Evolutionary conservation across 2,113 vertebrate species (phyloP).

Genomic region (Chascanopsetta lugubris): DNA sequence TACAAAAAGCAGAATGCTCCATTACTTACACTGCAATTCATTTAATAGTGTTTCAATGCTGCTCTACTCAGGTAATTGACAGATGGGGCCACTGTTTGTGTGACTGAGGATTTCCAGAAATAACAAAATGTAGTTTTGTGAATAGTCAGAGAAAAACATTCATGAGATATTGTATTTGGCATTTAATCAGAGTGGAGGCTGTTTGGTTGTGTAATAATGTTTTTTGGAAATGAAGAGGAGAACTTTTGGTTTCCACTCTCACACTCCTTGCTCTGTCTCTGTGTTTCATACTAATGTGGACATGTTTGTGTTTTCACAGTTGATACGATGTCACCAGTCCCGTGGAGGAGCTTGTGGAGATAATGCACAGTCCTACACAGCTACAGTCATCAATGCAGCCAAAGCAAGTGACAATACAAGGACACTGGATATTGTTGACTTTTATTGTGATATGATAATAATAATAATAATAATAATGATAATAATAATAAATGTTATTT

Average conservation of each 20-base stretch:
- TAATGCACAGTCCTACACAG: conserved; percentile 97
- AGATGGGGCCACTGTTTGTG: conserved; percentile 69
- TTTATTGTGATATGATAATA: neutral
- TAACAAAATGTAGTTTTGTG: conserved; percentile 42
- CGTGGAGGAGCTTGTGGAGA: conserved; percentile 97
- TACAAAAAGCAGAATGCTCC: conserved; percentile 53
- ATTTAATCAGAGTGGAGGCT: conserved; percentile 48
- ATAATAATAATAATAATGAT: too few species aligned
- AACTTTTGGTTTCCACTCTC: conserved; percentile 10
- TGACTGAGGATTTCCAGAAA: conserved; percentile 62
- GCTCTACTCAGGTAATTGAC: conserved; percentile 69
- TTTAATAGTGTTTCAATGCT: conserved; percentile 60
- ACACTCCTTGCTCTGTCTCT: neutral
- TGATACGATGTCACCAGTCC: conserved; percentile 98
- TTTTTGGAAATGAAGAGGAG: conserved; percentile 13
- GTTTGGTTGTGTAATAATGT: conserved; percentile 10
- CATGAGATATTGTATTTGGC: conserved; percentile 40
- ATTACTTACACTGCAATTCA: conserved; percentile 44
- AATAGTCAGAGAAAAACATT: conserved; percentile 35
- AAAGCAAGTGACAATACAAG: conserved; percentile 85
- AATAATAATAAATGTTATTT: too few species aligned
- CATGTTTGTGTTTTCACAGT: conserved; percentile 75
- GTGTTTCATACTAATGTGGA: conserved; percentile 11
- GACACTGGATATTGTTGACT: neutral
- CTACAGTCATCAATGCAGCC: conserved; percentile 98